phyloP scores from a whole-genome alignment of 2,888 invertebrate genomes.

The Chrysolina oricalcia region DNA sequence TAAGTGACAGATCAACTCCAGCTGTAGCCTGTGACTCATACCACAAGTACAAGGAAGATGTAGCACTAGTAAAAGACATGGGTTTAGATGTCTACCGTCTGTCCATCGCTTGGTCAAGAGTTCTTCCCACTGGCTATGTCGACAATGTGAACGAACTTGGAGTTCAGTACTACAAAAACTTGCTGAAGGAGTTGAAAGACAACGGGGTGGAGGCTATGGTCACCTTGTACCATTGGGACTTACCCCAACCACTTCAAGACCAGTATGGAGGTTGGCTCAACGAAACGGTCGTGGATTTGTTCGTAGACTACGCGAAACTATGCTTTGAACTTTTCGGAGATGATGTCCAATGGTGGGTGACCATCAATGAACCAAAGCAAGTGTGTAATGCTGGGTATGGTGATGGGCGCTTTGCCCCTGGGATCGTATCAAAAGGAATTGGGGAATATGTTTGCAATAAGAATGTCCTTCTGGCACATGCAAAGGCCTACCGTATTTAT shows the following conservation, averaged over 20 bases:
- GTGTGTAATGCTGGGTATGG: slow-evolving; percentile 66
- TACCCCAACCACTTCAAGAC: slow-evolving; percentile 64
- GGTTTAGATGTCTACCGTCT: slow-evolving; percentile 74
- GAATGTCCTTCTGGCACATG: slow-evolving; percentile 79
- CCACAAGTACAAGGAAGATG: slow-evolving; percentile 78
- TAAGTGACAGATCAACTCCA: slow-evolving; percentile 69
- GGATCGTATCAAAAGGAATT: slow-evolving; percentile 68
- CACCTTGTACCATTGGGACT: slow-evolving; percentile 50
- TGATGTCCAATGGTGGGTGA: slow-evolving; percentile 73
- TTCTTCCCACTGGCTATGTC: slow-evolving; percentile 76
- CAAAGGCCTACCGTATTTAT: slow-evolving; percentile 77
- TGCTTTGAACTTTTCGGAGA: slow-evolving; percentile 69
- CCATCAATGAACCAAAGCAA: slow-evolving; percentile 73
- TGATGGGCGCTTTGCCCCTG: slow-evolving; percentile 61
- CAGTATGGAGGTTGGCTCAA: slow-evolving; percentile 78
- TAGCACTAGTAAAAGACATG: slow-evolving; percentile 74
- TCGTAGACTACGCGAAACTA: slow-evolving; percentile 77
- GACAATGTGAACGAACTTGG: slow-evolving; percentile 71
- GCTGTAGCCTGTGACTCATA: slow-evolving; percentile 81
- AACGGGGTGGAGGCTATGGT: slow-evolving; percentile 37
- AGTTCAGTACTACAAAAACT: slow-evolving; percentile 55
- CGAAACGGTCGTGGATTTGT: slow-evolving; percentile 76
- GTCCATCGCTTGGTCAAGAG: slow-evolving; percentile 60
- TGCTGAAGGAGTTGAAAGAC: slow-evolving; percentile 43
- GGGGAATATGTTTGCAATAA: slow-evolving; percentile 78